Base-by-base conservation (phyloP, 2,113 vertebrate species). In the Trinectes maculatus region DNA sequence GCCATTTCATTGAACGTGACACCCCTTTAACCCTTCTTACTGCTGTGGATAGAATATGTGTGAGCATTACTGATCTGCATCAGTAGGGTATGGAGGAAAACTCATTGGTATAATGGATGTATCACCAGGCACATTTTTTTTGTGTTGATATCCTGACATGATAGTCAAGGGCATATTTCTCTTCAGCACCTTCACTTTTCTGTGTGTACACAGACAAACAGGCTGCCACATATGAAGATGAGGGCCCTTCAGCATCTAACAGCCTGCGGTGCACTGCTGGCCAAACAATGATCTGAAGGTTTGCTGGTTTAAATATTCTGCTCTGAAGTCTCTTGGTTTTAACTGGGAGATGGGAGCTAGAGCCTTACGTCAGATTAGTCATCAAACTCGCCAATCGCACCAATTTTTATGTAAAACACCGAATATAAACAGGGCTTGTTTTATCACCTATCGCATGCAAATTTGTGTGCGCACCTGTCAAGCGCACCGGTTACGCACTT, bases 111-210 rank as follows among this genome's bases (percentile, higher is more conserved):
- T 58, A 76, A 85, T 65, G 80, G 74, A 82, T 34, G 49, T 77
- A 82, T 79, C 80, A 85, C 70, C 79, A 84, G 71, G 39, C 65
- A 54, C 82, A 82, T 80, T 12, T 59, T 72, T 74, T 74, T 80
- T 86, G 73, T 86, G 73, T 86, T 82, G 80, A 74, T 83, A 74
- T 69, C 74, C 57, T 43, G 57, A 82, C 72, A 63, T 21, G 33
- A 46, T 7, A 62, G 75, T 79, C 71, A 70, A 63, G 81, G 62
- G 65, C 69, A 63, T 59, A 46, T 61, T 33, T 65, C 72, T 72
- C 68, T 68, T 74, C 79, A 74, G 66, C 73, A 83, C 63, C 75
- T 75, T 63, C 31, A 52, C 11, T 13, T 67, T 48, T 74, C 40
- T 36, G 54, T 60, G 58, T 69, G 67, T 65, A 39, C 53, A 55